Conservation (phyloP, 2,888 invertebrate genomes). For the Neoaliturus tenellus region DNA sequence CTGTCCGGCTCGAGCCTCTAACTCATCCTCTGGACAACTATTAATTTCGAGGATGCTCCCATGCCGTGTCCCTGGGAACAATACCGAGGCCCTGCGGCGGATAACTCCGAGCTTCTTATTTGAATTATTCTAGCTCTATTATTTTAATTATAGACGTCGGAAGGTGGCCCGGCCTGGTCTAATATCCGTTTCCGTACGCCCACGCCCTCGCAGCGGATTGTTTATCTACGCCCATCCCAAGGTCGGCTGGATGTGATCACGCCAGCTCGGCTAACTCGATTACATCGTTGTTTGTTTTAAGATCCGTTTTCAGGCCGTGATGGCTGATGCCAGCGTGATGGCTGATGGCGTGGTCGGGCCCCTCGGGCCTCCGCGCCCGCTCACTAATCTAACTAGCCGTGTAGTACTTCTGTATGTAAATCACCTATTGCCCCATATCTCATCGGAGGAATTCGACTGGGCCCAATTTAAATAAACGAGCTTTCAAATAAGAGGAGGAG, state of each 20-base stretch:
- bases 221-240: slow-evolving; percentile 48
- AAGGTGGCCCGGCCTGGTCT: slow-evolving; percentile 25
- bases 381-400: slow-evolving; percentile 15
- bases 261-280: slow-evolving; percentile 24
- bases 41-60: slow-evolving; percentile 32
- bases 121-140: slow-evolving; percentile 49
- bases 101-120: slow-evolving; percentile 29
- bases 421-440: slow-evolving; percentile 18
- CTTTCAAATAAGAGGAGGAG: not conserved
- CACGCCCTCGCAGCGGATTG: slow-evolving; percentile 34
- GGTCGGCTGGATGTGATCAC: not conserved
- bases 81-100: slow-evolving; percentile 4
- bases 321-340: not conserved
- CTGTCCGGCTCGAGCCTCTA: not conserved
- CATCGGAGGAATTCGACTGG: slow-evolving; percentile 25
- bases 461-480: slow-evolving; percentile 30
- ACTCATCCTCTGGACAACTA: slow-evolving; percentile 20
- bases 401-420: slow-evolving; percentile 33
- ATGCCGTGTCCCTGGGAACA: slow-evolving; percentile 45
- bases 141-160: slow-evolving; percentile 49
- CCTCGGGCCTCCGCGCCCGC: not conserved
- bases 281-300: slow-evolving; percentile 47
- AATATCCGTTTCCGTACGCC: slow-evolving; percentile 50
- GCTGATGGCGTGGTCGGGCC: not conserved
- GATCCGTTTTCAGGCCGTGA: not conserved